phyloP scores from a whole-genome alignment of 2,888 invertebrate species.

The Lysandra coridon region DNA sequence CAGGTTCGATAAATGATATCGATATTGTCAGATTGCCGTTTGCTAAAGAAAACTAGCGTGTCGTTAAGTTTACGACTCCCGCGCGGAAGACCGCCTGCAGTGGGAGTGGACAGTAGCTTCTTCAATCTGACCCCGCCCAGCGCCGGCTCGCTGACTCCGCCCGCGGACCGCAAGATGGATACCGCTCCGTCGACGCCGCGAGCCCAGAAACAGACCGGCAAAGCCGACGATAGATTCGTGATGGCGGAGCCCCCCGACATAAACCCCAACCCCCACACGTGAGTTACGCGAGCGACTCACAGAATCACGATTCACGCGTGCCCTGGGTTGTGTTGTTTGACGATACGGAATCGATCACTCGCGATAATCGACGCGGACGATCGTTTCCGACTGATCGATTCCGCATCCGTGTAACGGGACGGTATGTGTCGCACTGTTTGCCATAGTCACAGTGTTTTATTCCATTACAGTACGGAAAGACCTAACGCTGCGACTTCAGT shows the following conservation, averaged over 20 bases:
- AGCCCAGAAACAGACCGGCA: conserved; percentile 36
- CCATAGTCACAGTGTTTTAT: conserved; percentile 71
- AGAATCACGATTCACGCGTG: conserved; percentile 56
- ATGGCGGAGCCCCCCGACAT: conserved; percentile 62
- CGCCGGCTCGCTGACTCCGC: conserved; percentile 67
- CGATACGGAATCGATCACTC: conserved; percentile 40
- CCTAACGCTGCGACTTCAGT: conserved; percentile 96
- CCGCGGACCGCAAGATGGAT: conserved; percentile 48
- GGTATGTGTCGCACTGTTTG: conserved; percentile 40
- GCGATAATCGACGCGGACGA: conserved; percentile 6
- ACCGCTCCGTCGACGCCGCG: conserved; percentile 33
- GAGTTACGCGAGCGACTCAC: conserved; percentile 64
- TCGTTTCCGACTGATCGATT: conserved; percentile 36
- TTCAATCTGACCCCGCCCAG: conserved; percentile 75
- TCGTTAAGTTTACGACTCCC: conserved; percentile 69
- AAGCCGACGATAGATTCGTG: conserved; percentile 50
- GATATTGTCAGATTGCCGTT: conserved; percentile 74
- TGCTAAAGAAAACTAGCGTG: conserved; percentile 71
- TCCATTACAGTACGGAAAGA: conserved; percentile 95
- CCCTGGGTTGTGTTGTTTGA: conserved; percentile 35
- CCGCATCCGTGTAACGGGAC: conserved; percentile 38
- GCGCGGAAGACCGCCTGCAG: conserved; percentile 68
- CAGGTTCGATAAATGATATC: conserved; percentile 43
- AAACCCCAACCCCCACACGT: conserved; percentile 76
- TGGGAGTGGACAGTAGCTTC: conserved; percentile 63